Percentiles rank a stretch among this genome's conserved stretches.
Evolutionary conservation across 2,797 vertebrate genomes (phyloP).

Genomic region (Acanthis flammea): DNA sequence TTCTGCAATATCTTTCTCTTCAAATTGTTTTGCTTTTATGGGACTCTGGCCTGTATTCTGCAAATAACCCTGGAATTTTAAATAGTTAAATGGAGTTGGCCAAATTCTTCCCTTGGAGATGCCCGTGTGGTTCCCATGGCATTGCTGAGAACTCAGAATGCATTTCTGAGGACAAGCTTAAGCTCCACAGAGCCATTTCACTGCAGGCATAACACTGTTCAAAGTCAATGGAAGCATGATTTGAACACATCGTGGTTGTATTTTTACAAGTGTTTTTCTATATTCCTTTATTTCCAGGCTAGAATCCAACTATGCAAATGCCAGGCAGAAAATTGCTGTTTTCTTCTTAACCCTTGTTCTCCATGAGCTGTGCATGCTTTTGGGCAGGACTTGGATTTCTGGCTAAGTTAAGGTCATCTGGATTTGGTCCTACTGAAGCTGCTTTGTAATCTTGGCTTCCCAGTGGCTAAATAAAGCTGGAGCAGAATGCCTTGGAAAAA

Average conservation of each 20-base stretch:
- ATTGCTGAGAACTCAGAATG: neutral
- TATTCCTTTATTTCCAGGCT: slow-evolving; percentile 44
- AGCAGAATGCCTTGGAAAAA: neutral
- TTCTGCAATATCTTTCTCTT: slow-evolving; percentile 51
- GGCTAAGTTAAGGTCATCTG: neutral
- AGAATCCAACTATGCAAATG: neutral
- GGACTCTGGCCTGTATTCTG: slow-evolving; percentile 2
- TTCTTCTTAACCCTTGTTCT: slow-evolving; percentile 21
- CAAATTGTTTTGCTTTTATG: slow-evolving; percentile 51
- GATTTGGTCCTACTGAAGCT: neutral
- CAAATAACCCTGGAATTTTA: slow-evolving; percentile 49
- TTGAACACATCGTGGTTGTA: slow-evolving; percentile 15
- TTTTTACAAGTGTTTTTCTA: slow-evolving; percentile 57
- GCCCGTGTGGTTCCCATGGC: neutral
- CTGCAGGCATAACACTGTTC: slow-evolving; percentile 44
- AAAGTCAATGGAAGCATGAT: slow-evolving; percentile 56
- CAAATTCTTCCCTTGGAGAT: slow-evolving; percentile 36
- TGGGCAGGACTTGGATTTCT: neutral
- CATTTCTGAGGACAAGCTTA: slow-evolving; percentile 37
- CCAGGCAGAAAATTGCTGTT: neutral
- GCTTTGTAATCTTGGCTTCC: neutral
- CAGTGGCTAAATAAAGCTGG: neutral
- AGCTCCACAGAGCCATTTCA: slow-evolving; percentile 44
- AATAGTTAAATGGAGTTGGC: slow-evolving; percentile 40
- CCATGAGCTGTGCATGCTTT: neutral